phyloP scores from a whole-genome alignment of 1,140 invertebrate species.

The Scylla paramamosain region DNA sequence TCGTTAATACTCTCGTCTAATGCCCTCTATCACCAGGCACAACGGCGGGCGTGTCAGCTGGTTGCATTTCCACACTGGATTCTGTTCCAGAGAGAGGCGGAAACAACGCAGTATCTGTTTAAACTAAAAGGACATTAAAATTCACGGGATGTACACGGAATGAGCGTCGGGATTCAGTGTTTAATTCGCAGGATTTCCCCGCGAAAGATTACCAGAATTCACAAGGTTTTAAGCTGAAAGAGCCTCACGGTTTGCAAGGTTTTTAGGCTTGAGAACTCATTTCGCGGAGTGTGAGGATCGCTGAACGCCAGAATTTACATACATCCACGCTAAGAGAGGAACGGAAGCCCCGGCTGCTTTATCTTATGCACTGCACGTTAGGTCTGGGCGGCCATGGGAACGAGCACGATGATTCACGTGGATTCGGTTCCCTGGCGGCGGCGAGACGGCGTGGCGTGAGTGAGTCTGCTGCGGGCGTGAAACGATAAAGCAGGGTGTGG shows the following conservation, averaged over 20 bases:
- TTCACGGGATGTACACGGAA: slow-evolving; percentile 20
- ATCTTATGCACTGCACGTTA: not conserved
- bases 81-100: not conserved
- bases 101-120: slow-evolving; percentile 23
- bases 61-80: slow-evolving; percentile 2
- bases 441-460: not conserved
- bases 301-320: not conserved
- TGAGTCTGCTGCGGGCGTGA: not conserved
- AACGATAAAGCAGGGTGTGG: not conserved
- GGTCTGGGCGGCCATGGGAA: not conserved
- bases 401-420: not conserved
- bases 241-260: not conserved
- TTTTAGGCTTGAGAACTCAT: slow-evolving; percentile 23
- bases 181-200: slow-evolving; percentile 21
- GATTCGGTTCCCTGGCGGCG: not conserved
- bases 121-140: slow-evolving; percentile 16
- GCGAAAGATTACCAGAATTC: slow-evolving; percentile 22
- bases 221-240: slow-evolving; percentile 23
- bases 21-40: slow-evolving; percentile 18
- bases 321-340: not conserved
- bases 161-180: slow-evolving; percentile 10
- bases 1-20: slow-evolving; percentile 22
- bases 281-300: slow-evolving; percentile 8
- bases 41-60: slow-evolving; percentile 7
- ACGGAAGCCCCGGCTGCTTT: not conserved